Evolutionary conservation across 2,113 vertebrate genomes (phyloP).

Genomic region (Hypanus sabinus): DNA sequence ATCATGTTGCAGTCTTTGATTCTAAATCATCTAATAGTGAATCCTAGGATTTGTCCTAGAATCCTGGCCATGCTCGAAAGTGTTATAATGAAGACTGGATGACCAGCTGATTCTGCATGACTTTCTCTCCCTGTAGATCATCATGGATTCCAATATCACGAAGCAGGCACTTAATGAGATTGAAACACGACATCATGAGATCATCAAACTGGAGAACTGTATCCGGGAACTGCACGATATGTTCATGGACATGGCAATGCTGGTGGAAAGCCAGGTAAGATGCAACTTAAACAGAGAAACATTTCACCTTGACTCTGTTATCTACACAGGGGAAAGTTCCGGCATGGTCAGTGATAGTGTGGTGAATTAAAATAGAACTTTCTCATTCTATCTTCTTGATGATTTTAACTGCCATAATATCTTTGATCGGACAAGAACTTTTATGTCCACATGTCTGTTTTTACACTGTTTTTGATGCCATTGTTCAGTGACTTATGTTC

Average conservation of each 20-base stretch:
- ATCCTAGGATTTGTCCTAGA: background rate
- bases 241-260: conserved; percentile 98
- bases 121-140: conserved; percentile 63
- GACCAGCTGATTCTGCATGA: background rate
- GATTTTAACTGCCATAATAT: background rate
- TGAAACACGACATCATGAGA: conserved; percentile 85
- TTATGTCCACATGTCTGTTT: background rate
- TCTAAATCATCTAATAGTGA: background rate
- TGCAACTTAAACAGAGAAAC: background rate
- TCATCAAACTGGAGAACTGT: conserved; percentile 94
- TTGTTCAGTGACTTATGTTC: background rate
- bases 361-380: background rate
- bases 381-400: background rate
- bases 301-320: background rate
- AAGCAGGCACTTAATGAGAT: conserved; percentile 95
- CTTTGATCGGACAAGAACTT: background rate
- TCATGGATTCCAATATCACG: conserved; percentile 91
- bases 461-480: background rate
- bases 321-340: background rate
- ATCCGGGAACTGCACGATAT: conserved; percentile 94
- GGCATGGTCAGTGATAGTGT: background rate
- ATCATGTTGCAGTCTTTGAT: background rate
- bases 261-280: conserved; percentile 93
- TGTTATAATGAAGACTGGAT: background rate
- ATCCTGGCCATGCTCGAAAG: background rate